These are phyloP conservation scores for Penelope pileata DNA, from an alignment of 2,113 vertebrate genomes.

Conservation along the genomic window DNA sequence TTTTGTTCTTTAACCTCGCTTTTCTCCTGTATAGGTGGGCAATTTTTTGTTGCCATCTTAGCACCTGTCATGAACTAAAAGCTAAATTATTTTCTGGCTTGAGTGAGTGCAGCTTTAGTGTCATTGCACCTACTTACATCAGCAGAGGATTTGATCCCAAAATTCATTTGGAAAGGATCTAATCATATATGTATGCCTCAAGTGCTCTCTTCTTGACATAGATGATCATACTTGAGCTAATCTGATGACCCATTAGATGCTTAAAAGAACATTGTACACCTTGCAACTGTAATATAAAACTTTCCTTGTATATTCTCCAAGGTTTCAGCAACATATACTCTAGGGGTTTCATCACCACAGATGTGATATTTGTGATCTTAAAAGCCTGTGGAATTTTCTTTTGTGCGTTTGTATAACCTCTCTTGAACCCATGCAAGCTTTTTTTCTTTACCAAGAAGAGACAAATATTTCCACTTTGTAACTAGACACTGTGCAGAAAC, in stretches of 20 bases:
- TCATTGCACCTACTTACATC: not conserved
- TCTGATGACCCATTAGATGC: not conserved
- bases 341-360: not conserved
- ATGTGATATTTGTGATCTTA: not conserved
- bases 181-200: not conserved
- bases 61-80: not conserved
- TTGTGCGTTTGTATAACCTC: not conserved
- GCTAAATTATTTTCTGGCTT: not conserved
- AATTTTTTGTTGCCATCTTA: not conserved
- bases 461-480: not conserved
- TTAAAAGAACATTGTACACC: not conserved
- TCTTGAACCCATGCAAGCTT: not conserved
- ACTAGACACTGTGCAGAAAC: not conserved
- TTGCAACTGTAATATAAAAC: not conserved
- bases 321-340: not conserved
- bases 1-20: not conserved
- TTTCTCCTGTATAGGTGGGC: not conserved
- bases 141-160: not conserved
- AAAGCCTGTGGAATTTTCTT: not conserved
- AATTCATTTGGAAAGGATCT: not conserved
- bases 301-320: not conserved
- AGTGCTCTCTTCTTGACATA: not conserved
- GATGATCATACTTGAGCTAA: not conserved
- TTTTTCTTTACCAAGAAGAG: not conserved
- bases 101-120: not conserved